Evolutionary conservation across 2,888 invertebrate species (phyloP), one percentile per base, ranked within the genome.

Genomic region (Habroteleia sp.): DNA sequence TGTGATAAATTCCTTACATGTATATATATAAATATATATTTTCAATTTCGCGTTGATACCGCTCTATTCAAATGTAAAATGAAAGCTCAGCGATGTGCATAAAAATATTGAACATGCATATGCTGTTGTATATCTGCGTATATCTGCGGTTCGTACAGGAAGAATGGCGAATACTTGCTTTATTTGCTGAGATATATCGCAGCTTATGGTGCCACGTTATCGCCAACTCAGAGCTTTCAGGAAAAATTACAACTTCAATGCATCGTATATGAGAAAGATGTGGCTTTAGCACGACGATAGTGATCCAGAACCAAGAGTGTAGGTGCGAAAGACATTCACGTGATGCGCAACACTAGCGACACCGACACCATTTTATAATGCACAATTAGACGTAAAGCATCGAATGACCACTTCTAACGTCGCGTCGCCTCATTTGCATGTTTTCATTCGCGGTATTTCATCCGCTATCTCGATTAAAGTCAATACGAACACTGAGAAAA

Each of bases 191-290:
- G 75, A 75, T 75, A 75, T 66, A 71, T 71, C 71, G 75, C 60
- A 66, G 71, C 75, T 75, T 75, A 75, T 66, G 74, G 74, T 66
- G 75, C 66, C 71, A 48, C 75, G 75, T 75, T 75, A 75, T 75
- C 75, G 75, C 71, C 66, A 52, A 75, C 75, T 73, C 77, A 63
- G 63, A 71, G 78, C 77, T 79, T 78, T 77, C 80, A 76, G 76
- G 56, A 72, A 69, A 79, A 79, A 81, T 81, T 81, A 79, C 79
- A 79, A 74, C 78, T 76, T 73, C 76, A 56, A 68, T 73, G 60
- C 65, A 76, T 60, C 77, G 71, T 56, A 62, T 56, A 50, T 62
- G 71, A 66, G 65, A 71, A 66, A 66, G 71, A 75, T 66, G 71
- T 62, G 66, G 62, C 66, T 75, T 65, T 42, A 33, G 74, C 35